These are phyloP conservation scores for Volucella zonaria DNA, from an alignment of 2,888 invertebrate genomes.

Conservation along the genomic window DNA sequence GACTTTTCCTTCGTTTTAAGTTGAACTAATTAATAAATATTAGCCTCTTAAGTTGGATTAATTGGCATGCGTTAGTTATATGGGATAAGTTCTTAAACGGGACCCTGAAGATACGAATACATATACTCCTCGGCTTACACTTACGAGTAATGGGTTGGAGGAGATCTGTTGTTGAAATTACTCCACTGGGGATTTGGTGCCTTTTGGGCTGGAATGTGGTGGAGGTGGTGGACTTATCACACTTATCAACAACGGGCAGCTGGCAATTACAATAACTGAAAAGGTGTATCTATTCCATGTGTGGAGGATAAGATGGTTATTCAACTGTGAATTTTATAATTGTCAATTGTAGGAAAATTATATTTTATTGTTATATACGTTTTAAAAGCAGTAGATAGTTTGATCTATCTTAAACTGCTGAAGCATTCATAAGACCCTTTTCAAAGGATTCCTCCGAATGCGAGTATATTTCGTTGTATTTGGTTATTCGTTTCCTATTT, in stretches of 20 bases:
- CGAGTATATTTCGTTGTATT: too few species aligned
- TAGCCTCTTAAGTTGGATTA: slow-evolving; percentile 75
- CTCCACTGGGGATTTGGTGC: slow-evolving; percentile 40
- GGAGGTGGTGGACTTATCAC: not conserved
- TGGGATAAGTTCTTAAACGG: slow-evolving; percentile 68
- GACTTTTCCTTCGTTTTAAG: slow-evolving; percentile 70
- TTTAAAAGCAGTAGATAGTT: too few species aligned
- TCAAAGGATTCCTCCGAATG: too few species aligned
- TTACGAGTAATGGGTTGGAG: slow-evolving; percentile 15
- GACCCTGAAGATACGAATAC: slow-evolving; percentile 27
- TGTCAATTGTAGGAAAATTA: slow-evolving; percentile 13
- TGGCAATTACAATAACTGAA: slow-evolving; percentile 48
- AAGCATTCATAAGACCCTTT: too few species aligned
- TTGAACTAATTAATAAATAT: slow-evolving; percentile 76
- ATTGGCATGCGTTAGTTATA: slow-evolving; percentile 74
- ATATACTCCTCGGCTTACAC: not conserved
- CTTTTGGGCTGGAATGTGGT: slow-evolving; percentile 5
- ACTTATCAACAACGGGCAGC: slow-evolving; percentile 65
- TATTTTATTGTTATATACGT: too few species aligned
- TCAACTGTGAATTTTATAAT: slow-evolving; percentile 50
- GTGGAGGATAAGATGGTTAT: slow-evolving; percentile 42
- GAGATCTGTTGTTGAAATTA: slow-evolving; percentile 61
- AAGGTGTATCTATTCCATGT: slow-evolving; percentile 15
- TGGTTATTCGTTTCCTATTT: too few species aligned
- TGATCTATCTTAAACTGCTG: too few species aligned